A percentile compares a stretch with the other conserved stretches of the same genome.
phyloP scores from a whole-genome alignment of 2,888 invertebrate species.

The Agonopterix arenella region DNA sequence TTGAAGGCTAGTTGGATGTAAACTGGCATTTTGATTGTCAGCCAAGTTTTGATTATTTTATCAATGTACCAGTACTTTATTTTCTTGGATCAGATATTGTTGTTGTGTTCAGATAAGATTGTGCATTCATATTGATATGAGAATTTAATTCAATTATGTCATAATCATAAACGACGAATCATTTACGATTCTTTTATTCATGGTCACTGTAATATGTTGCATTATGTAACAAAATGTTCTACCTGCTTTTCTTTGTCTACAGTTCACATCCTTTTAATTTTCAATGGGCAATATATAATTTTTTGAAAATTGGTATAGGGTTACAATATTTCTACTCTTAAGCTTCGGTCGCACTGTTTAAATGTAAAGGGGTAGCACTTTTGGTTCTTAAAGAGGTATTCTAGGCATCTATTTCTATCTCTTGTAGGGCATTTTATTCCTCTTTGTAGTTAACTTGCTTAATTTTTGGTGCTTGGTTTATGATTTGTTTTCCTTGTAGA shows the following conservation, averaged over 20 bases:
- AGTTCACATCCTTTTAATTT: constrained; percentile 29
- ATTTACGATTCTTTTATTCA: no score
- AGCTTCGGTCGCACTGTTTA: constrained; percentile 36
- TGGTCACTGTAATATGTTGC: no score
- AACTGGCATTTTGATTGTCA: constrained; percentile 9
- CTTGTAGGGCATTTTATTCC: constrained; percentile 1
- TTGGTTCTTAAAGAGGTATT: background rate
- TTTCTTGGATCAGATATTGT: background rate
- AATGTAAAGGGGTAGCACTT: constrained; percentile 21
- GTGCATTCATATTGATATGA: no score
- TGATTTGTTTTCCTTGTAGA: constrained; percentile 12
- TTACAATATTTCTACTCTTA: constrained; percentile 12
- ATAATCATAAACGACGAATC: no score
- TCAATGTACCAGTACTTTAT: background rate
- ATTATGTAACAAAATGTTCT: no score
- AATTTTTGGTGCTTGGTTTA: constrained; percentile 38
- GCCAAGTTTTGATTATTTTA: background rate
- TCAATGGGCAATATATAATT: constrained; percentile 27
- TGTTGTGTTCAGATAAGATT: no score
- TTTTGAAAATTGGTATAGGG: constrained; percentile 32
- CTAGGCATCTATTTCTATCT: background rate
- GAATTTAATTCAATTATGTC: no score
- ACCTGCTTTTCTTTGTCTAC: constrained; percentile 7
- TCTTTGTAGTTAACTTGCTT: constrained; percentile 12
- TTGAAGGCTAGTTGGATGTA: constrained; percentile 40